Percentiles rank a stretch among this genome's conserved stretches.
Evolutionary conservation across 2,113 vertebrate genomes (phyloP).

Genomic region (Salvator merianae): DNA sequence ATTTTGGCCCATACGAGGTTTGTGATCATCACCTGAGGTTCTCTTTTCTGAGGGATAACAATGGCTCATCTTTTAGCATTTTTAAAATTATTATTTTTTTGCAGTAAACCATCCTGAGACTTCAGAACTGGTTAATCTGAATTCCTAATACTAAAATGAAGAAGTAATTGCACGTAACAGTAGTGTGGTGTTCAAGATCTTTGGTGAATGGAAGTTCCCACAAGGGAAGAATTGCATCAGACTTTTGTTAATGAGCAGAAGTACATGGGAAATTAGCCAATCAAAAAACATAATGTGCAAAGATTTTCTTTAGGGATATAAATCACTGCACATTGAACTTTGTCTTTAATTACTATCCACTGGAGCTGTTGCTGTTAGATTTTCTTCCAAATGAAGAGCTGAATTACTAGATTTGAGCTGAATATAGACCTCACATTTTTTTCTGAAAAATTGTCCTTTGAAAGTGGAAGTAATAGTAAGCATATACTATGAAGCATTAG

Average conservation of each 20-base stretch:
- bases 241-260: background rate
- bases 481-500: too few species aligned
- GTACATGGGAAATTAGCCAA: background rate
- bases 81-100: background rate
- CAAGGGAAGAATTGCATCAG: background rate
- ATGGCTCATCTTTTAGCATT: background rate
- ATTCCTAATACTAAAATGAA: background rate
- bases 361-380: background rate
- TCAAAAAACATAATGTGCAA: background rate
- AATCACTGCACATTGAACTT: background rate
- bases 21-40: background rate
- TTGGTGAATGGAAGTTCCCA: background rate
- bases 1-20: too few species aligned
- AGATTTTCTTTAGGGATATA: background rate
- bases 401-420: background rate
- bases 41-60: background rate
- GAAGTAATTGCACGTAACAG: background rate
- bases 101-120: background rate
- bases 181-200: background rate
- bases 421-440: too few species aligned
- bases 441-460: too few species aligned
- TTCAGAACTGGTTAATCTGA: background rate
- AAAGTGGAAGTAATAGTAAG: too few species aligned
- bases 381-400: background rate
- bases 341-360: background rate